phyloP scores from a whole-genome alignment of 1,140 invertebrate species.

The Panagrolaimus sp. region DNA sequence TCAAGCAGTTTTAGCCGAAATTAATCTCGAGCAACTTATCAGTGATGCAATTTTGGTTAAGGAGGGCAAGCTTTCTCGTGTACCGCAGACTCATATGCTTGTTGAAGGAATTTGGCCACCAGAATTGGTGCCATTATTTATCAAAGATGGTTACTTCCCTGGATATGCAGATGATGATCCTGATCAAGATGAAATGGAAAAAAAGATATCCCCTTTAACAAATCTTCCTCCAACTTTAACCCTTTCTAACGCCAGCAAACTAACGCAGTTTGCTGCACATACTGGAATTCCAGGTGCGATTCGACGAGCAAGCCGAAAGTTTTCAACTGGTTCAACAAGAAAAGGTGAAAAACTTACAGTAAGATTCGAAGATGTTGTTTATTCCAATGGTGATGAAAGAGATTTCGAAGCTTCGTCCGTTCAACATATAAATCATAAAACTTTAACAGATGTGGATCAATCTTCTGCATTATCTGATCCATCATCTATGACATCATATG shows the following conservation, averaged over 20 bases:
- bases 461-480: neutral
- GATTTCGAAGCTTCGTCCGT: neutral
- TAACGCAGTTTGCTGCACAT: too few species aligned
- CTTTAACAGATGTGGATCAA: neutral
- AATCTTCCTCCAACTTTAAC: neutral
- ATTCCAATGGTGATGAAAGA: neutral
- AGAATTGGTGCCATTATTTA: constrained; percentile 50
- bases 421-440: neutral
- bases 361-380: constrained; percentile 7
- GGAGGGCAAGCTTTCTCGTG: constrained; percentile 39
- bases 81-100: constrained; percentile 52
- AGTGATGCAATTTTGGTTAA: constrained; percentile 51
- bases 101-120: constrained; percentile 55
- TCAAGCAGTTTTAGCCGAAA: constrained; percentile 40
- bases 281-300: neutral
- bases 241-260: too few species aligned
- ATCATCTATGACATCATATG: too few species aligned
- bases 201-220: neutral
- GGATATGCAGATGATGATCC: constrained; percentile 6
- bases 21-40: constrained; percentile 50
- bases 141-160: constrained; percentile 38
- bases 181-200: neutral
- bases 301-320: neutral
- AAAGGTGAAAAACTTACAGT: neutral
- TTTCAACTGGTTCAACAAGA: neutral